Evolutionary conservation across 2,888 invertebrate genomes (phyloP).

Genomic region (Stenichneumon culpator): DNA sequence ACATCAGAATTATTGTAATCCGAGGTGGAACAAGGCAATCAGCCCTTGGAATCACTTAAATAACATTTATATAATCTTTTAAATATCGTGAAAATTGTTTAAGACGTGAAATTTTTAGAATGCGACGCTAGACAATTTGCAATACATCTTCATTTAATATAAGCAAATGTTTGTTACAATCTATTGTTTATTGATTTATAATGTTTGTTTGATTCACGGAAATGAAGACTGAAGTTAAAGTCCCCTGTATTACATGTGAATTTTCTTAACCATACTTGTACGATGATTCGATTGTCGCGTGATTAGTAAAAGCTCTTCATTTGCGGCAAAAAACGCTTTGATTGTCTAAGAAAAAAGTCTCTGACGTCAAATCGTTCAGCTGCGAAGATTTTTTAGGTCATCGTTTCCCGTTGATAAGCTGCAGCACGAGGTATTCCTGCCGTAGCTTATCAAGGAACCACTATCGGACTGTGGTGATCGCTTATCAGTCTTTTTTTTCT

Average conservation of each 20-base stretch:
- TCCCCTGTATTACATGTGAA: background rate
- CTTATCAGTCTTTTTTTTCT: slow-evolving; percentile 56
- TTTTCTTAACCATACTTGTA: background rate
- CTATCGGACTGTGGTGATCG: slow-evolving; percentile 55
- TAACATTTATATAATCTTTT: no score
- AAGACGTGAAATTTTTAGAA: no score
- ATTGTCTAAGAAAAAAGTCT: background rate
- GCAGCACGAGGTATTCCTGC: background rate
- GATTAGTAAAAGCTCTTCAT: slow-evolving; percentile 7
- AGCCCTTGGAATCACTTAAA: no score
- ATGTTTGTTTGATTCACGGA: background rate
- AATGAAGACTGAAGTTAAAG: background rate
- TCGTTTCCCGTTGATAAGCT: background rate
- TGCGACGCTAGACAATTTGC: no score
- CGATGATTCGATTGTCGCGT: slow-evolving; percentile 21
- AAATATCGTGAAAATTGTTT: no score
- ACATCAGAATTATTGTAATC: no score
- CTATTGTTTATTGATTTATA: background rate
- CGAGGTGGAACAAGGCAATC: no score
- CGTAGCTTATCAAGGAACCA: slow-evolving; percentile 54
- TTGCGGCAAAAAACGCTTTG: background rate
- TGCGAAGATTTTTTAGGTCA: background rate
- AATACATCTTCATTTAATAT: no score
- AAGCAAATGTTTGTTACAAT: no score
- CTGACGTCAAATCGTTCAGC: slow-evolving; percentile 6